Base-by-base conservation (phyloP, 2,113 vertebrate genomes). In the Dipodomys ordii region DNA sequence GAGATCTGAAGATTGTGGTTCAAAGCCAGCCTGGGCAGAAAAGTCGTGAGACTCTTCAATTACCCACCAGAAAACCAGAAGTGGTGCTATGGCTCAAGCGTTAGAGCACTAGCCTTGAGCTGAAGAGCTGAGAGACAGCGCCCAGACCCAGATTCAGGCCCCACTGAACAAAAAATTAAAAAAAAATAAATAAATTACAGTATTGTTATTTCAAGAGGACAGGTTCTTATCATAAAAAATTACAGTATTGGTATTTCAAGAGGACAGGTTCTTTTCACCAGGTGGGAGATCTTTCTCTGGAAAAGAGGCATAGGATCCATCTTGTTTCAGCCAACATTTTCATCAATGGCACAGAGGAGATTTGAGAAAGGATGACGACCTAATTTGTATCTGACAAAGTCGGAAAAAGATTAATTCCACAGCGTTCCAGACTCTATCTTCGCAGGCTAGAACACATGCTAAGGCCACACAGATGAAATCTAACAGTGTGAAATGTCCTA, bases 401-500 rank as follows among this genome's bases (percentile, higher is more conserved):
- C 7, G 74, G 19, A 44, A 82, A 82, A 28, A 90, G 68, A 90
- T 77, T 57, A 91, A 83, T 32, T 74, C 65, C 22, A 25, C 13
- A 22, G 78, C 64, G 28, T n/a, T 49, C 53, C n/a, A 73, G 25
- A 69, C 73, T 81, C 74, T 32, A 8, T 69, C 49, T 78, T 27
- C 53, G 39, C 5, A 69, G 49, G 30, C 68, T 78, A 72, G 53
- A 91, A 74, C 53, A 80, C 46, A 79, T 86, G 80, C 71, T 83
- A 64, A 90, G 88, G 79, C 85, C 78, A 93, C 78, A 81, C 32
- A 73, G 78, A 92, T 32, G 65, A 87, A 88, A 95, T 84, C 64
- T 64, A 44, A 19, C 22, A 32, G 53, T 20, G 28, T 44, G 72
- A 72, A 83, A 28, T 65, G 11, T 53, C 49, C 64, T 49, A 27